Base-by-base conservation (phyloP, 2,888 invertebrate genomes). In the Tyria jacobaeae region DNA sequence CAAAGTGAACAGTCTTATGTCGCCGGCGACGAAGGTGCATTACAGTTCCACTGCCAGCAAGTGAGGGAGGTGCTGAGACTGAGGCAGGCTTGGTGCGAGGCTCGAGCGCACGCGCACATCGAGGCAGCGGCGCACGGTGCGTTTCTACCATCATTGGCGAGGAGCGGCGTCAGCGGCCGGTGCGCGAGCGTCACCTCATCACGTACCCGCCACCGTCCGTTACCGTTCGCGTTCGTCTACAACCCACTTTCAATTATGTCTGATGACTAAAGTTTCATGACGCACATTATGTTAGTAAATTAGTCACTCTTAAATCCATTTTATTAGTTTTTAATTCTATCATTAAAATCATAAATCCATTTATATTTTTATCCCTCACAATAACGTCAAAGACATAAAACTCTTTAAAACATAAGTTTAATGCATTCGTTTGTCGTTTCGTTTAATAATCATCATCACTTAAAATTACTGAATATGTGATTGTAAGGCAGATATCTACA, bases 1-100 rank as follows among this genome's bases (percentile, higher is more conserved):
- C 96, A 84, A 97, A 97, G 88, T 96, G 96, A 56, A 97, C 96
- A 55, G 96, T 96, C 89, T 96, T 96, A 90, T 96, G 96, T 64
- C 96, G 95, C 60, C 96, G 95, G 62, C 96, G 95, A 58, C 96
- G 96, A 65, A 96, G 91, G 76, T 95, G 95, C 84, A 96, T 93
- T 75, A 89, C 87, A 76, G 88, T 90, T 80, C 89, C 90, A 81
- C 91, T 91, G 86, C 92, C 94, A 80, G 90, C 89, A 78, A 90
- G 91, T 76, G 94, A 95, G 71, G 93, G 86, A 73, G 95, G 95
- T 73, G 95, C 95, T 76, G 95, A 95, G 74, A 90, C 94, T 76
- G 95, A 95, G 75, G 85, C 84, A 76, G 94, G 95, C 83, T 92
- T 91, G 86, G 86, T 79, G 79, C 89, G 90, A 71, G 89, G 83